These are phyloP conservation scores for Phalera bucephala DNA, from an alignment of 2,888 invertebrate genomes.

Conservation along the genomic window DNA sequence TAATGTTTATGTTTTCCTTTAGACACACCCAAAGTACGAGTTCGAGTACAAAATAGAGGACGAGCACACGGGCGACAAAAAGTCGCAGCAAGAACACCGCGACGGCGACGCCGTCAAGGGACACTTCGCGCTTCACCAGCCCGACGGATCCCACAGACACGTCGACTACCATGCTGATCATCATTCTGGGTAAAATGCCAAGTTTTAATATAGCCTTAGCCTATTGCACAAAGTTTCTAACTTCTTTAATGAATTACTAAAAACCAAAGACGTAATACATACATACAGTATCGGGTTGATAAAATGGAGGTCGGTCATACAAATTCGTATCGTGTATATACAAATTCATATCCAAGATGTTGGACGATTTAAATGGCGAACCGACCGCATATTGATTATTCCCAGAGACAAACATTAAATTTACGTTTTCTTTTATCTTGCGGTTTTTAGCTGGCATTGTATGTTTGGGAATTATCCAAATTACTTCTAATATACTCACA, in stretches of 20 bases:
- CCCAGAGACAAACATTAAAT: too few species aligned
- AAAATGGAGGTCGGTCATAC: background rate
- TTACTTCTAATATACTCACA: too few species aligned
- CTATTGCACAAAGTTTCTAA: too few species aligned
- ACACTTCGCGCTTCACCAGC: conserved; percentile 61
- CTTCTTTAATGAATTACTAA: too few species aligned
- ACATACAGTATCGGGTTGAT: too few species aligned
- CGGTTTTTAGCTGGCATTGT: conserved; percentile 51
- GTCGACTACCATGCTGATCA: conserved; percentile 77
- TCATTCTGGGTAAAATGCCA: conserved; percentile 57
- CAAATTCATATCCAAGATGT: too few species aligned
- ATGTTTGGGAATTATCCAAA: conserved; percentile 14
- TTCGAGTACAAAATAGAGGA: conserved; percentile 54
- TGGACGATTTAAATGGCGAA: too few species aligned
- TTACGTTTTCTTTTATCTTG: background rate
- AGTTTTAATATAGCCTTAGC: background rate
- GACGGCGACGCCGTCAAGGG: conserved; percentile 69
- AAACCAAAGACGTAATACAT: too few species aligned
- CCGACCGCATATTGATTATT: too few species aligned
- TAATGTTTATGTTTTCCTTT: background rate
- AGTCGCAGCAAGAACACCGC: conserved; percentile 70
- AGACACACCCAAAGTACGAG: conserved; percentile 45
- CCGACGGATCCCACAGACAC: conserved; percentile 74
- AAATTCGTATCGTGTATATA: too few species aligned
- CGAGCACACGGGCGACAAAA: conserved; percentile 76